A percentile compares a stretch with the other conserved stretches of the same genome.
Evolutionary conservation across 2,113 vertebrate genomes (phyloP).

Genomic region (Panthera uncia): DNA sequence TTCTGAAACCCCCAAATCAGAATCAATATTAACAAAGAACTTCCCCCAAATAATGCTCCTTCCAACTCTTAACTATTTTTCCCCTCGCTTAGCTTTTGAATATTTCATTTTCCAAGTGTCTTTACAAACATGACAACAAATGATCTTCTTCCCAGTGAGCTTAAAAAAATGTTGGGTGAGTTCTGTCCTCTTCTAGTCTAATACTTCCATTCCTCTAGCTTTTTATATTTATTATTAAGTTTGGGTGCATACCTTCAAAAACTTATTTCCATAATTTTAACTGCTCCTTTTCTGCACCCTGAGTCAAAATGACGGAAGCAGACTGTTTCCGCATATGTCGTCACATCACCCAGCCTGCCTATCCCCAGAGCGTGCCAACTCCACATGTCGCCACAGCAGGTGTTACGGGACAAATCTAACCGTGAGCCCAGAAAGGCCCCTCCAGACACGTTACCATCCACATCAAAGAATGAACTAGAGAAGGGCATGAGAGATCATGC

Average conservation of each 20-base stretch:
- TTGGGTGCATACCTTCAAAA: neutral
- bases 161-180: neutral
- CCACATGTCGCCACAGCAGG: neutral
- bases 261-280: neutral
- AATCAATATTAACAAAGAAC: neutral
- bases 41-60: neutral
- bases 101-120: neutral
- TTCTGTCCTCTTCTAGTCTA: neutral
- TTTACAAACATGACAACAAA: slow-evolving; percentile 25
- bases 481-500: neutral
- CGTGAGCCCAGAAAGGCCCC: neutral
- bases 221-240: neutral
- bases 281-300: neutral
- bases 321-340: neutral
- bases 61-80: neutral
- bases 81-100: neutral
- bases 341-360: neutral
- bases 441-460: neutral
- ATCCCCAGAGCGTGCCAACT: neutral
- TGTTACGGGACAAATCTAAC: neutral
- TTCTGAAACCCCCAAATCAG: neutral
- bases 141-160: neutral
- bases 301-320: neutral
- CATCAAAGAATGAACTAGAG: neutral
- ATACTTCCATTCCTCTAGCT: neutral